phyloP scores from a whole-genome alignment of 1,140 invertebrate species.

The Ruditapes philippinarum region DNA sequence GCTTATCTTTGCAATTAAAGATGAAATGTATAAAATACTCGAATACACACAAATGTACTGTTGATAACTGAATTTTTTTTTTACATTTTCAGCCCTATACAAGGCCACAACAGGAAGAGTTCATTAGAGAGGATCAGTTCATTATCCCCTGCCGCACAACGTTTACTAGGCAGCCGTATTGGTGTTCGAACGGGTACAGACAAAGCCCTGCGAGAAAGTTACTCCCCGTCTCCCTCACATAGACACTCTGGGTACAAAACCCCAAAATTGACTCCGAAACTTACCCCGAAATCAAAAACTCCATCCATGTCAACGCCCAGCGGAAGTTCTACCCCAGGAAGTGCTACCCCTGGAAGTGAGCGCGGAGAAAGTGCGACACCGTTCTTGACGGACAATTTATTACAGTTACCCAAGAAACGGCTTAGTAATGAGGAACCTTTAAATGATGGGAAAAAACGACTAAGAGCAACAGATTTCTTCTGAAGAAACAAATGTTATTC shows the following conservation, averaged over 20 bases:
- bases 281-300: slow-evolving; percentile 70
- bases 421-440: not conserved
- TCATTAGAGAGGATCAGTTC: slow-evolving; percentile 91
- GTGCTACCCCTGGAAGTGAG: slow-evolving; percentile 85
- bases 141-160: slow-evolving; percentile 97
- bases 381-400: slow-evolving; percentile 92
- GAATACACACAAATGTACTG: too few species aligned
- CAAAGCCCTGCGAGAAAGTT: slow-evolving; percentile 88
- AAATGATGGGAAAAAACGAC: slow-evolving; percentile 47
- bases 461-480: slow-evolving; percentile 81
- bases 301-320: slow-evolving; percentile 64
- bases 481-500: slow-evolving; percentile 67
- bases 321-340: slow-evolving; percentile 85
- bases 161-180: slow-evolving; percentile 91
- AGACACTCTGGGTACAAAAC: slow-evolving; percentile 77
- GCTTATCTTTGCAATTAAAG: too few species aligned
- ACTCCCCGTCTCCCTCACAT: slow-evolving; percentile 87
- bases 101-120: slow-evolving; percentile 67
- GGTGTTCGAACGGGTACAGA: slow-evolving; percentile 87
- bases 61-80: too few species aligned
- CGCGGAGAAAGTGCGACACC: slow-evolving; percentile 75
- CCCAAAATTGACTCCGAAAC: slow-evolving; percentile 64
- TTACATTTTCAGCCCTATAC: slow-evolving; percentile 74
- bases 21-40: too few species aligned
- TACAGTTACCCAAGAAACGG: slow-evolving; percentile 89